Evolutionary conservation across 2,888 invertebrate species (phyloP).

Genomic region (Trichacis sp.): DNA sequence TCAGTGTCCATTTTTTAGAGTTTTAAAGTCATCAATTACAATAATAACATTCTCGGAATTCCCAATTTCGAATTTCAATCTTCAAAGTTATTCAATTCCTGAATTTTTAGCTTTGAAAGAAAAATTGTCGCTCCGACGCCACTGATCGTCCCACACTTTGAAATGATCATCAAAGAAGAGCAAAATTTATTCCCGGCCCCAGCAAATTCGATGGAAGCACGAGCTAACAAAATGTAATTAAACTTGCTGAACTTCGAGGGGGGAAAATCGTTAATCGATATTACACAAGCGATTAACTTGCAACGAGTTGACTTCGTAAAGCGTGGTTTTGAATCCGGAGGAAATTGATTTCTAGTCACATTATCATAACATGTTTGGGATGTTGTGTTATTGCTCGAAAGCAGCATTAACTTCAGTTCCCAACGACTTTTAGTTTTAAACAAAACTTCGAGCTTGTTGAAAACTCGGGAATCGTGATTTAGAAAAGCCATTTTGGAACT

Average conservation of each 20-base stretch:
- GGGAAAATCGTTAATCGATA: slow-evolving; percentile 3
- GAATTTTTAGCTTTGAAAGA: too few relatives aligned
- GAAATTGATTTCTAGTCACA: background rate
- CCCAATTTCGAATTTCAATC: background rate
- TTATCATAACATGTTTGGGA: slow-evolving; percentile 6
- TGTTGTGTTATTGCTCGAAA: background rate
- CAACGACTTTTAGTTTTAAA: background rate
- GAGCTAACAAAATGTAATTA: background rate
- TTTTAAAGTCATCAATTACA: too few relatives aligned
- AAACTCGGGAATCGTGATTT: background rate
- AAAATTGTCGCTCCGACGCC: too few relatives aligned
- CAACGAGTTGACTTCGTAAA: background rate
- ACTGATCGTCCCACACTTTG: too few relatives aligned
- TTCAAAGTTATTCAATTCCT: background rate
- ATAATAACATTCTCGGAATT: background rate
- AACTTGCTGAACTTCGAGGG: background rate
- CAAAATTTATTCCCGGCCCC: background rate
- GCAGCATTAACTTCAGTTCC: background rate
- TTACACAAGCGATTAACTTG: slow-evolving; percentile 4
- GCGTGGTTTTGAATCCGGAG: background rate
- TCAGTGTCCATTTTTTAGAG: too few relatives aligned
- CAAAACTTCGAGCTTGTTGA: background rate
- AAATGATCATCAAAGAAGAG: background rate
- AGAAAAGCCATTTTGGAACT: background rate
- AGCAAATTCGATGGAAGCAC: background rate